Conservation (phyloP, 2,113 vertebrate species). For the Gnathonemus echidnorhynchus region DNA sequence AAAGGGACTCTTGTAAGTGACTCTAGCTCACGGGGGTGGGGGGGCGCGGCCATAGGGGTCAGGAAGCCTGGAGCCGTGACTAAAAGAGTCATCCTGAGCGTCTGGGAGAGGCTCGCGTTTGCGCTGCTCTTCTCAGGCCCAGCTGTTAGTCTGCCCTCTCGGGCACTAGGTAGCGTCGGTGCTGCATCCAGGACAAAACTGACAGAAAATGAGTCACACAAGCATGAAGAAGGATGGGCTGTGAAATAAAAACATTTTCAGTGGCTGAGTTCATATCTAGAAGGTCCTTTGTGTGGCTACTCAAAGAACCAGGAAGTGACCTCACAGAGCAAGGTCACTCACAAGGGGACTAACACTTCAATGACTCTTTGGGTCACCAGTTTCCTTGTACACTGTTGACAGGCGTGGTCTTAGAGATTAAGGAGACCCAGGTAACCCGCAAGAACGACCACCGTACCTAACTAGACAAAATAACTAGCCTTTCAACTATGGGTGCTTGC, state of each 20-base stretch:
- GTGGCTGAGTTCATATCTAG: not conserved
- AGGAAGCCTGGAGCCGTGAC: not conserved
- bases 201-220: not conserved
- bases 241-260: not conserved
- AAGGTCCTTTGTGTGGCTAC: not conserved
- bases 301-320: not conserved
- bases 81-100: conserved; percentile 3
- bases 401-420: not conserved
- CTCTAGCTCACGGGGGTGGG: not conserved
- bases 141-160: not conserved
- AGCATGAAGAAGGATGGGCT: not conserved
- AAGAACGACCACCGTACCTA: not conserved
- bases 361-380: conserved; percentile 20
- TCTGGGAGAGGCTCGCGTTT: not conserved
- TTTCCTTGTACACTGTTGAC: not conserved
- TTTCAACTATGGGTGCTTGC: not conserved
- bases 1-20: not conserved
- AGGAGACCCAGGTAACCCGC: not conserved
- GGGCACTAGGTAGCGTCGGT: not conserved
- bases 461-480: not conserved
- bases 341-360: not conserved
- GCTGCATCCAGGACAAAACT: not conserved
- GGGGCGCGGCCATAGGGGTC: not conserved
- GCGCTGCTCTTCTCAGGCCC: not conserved
- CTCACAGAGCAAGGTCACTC: not conserved